Evolutionary conservation across 2,797 vertebrate genomes (phyloP).

Genomic region (Myripristis jacobus): DNA sequence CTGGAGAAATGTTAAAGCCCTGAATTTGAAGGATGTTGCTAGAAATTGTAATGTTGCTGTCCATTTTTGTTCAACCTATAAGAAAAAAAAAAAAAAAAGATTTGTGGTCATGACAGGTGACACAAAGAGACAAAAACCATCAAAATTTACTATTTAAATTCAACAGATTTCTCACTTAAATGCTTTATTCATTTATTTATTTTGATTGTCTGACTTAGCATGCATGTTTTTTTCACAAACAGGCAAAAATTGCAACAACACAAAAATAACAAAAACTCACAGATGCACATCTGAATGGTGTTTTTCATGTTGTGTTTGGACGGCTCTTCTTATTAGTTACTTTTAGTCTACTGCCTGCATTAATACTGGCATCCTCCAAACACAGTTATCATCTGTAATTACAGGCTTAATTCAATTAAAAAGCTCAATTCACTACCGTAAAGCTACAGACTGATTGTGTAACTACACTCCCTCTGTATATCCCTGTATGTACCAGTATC

Average conservation of each 20-base stretch:
- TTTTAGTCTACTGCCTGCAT: not conserved
- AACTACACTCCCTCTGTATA: too few species aligned
- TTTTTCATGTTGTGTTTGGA: too few species aligned
- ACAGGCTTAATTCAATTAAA: not conserved
- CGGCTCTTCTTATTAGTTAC: not conserved
- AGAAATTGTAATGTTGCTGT: constrained; percentile 54
- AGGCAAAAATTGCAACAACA: too few species aligned
- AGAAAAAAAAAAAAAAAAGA: constrained; percentile 17
- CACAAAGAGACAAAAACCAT: too few species aligned
- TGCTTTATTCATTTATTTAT: too few species aligned
- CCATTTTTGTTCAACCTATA: constrained; percentile 64
- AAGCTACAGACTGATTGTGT: not conserved
- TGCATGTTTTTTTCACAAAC: too few species aligned
- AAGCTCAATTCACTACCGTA: not conserved
- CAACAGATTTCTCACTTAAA: too few species aligned
- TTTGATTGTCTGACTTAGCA: too few species aligned
- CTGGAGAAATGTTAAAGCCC: constrained; percentile 66
- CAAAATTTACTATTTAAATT: too few species aligned
- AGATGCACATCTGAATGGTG: not conserved
- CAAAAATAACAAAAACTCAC: not conserved
- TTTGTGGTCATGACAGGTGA: too few species aligned
- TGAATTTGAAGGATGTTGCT: constrained; percentile 63
- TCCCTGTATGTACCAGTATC: too few species aligned
- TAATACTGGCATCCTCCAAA: not conserved
- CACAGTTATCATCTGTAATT: not conserved